These are phyloP conservation scores for Acarapis woodi DNA, from an alignment of 1,140 invertebrate genomes.

Conservation along the genomic window DNA sequence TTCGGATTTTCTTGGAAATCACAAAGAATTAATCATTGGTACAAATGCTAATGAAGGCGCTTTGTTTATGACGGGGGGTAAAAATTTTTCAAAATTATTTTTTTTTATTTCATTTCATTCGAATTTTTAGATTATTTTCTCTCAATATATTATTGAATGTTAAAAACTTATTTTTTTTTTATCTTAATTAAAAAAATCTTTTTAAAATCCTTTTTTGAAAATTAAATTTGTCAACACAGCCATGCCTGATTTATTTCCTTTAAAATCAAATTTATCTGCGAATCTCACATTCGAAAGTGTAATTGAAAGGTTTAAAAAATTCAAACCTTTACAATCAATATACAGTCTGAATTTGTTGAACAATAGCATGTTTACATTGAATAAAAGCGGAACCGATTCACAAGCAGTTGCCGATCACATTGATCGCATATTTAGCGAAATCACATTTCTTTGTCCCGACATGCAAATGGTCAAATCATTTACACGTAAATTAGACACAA, in stretches of 20 bases:
- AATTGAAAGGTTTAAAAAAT: not conserved
- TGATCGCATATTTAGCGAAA: not conserved
- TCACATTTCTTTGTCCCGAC: not conserved
- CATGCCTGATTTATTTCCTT: not conserved
- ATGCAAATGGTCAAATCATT: not conserved
- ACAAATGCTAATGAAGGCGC: not conserved
- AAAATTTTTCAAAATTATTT: too few relatives aligned
- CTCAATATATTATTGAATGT: too few relatives aligned
- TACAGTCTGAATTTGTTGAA: not conserved
- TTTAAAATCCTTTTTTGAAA: too few relatives aligned
- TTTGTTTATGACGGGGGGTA: not conserved
- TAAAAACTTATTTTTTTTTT: too few relatives aligned
- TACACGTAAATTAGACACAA: not conserved
- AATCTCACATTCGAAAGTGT: not conserved
- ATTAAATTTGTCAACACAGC: too few relatives aligned
- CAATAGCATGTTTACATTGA: not conserved
- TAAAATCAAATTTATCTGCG: not conserved
- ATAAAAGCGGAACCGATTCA: not conserved
- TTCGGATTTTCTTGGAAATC: not conserved
- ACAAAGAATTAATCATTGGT: not conserved
- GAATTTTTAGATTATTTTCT: too few relatives aligned
- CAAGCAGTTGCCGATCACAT: not conserved
- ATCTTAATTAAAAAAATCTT: too few relatives aligned
- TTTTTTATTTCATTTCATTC: too few relatives aligned
- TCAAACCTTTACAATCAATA: not conserved